phyloP scores from a whole-genome alignment of 2,797 vertebrate genomes.

The Uromys caudimaculatus region DNA sequence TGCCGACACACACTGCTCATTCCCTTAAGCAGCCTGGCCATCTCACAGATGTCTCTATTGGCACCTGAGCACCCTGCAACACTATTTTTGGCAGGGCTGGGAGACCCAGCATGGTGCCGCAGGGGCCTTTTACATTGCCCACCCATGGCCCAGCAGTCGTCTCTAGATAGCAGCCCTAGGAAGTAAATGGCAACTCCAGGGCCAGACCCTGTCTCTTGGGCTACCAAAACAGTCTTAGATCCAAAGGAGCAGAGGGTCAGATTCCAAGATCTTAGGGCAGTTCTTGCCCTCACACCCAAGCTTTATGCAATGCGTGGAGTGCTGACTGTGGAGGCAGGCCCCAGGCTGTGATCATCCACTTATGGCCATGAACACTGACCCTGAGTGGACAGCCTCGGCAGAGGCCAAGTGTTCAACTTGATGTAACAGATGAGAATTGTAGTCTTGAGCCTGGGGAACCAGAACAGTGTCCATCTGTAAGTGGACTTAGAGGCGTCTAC shows the following conservation, averaged over 20 bases:
- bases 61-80: not conserved
- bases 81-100: no score
- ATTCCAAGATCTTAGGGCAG: not conserved
- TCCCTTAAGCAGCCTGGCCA: not conserved
- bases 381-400: rapidly evolving
- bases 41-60: not conserved
- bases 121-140: not conserved
- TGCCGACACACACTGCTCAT: not conserved
- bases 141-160: not conserved
- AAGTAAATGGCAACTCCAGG: not conserved
- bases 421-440: not conserved
- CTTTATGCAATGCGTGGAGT: not conserved
- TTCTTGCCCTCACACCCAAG: not conserved
- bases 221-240: not conserved
- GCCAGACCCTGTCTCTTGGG: not conserved
- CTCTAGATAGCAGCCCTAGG: not conserved
- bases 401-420: not conserved
- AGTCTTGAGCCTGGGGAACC: not conserved
- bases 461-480: not conserved
- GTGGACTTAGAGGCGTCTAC: rapidly evolving
- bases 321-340: not conserved
- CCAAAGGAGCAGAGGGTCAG: not conserved
- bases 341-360: not conserved
- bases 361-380: not conserved
- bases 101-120: not conserved